These are phyloP conservation scores for Dryococelus australis DNA, from an alignment of 2,888 invertebrate genomes.

Conservation along the genomic window DNA sequence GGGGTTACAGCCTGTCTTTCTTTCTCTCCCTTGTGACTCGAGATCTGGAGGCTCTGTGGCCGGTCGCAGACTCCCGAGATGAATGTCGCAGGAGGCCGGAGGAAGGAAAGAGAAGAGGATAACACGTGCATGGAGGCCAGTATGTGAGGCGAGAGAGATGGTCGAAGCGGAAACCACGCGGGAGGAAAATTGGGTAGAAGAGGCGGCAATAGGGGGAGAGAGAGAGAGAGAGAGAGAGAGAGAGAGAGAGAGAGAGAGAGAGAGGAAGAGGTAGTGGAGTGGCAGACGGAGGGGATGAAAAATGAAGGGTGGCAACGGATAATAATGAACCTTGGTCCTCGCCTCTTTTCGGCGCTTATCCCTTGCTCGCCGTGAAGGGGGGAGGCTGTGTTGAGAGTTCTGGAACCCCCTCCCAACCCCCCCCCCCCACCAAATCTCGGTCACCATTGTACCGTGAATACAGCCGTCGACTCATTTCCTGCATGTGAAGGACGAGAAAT, in stretches of 20 bases:
- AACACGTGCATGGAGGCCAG: not conserved
- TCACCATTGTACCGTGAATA: no score
- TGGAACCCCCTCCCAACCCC: no score
- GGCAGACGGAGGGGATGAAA: not conserved
- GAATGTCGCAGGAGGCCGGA: constrained; percentile 22
- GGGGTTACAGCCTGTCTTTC: not conserved
- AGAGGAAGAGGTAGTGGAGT: not conserved
- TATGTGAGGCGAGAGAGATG: not conserved
- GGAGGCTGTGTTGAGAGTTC: no score
- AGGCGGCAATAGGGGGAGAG: constrained; percentile 43
- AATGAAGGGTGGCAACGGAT: not conserved
- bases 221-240: constrained; percentile 33
- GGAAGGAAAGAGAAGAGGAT: constrained; percentile 27
- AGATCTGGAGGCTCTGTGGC: constrained; percentile 29
- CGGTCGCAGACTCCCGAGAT: constrained; percentile 34
- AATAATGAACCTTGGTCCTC: no score
- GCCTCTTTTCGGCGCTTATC: no score
- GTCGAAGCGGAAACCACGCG: constrained; percentile 4
- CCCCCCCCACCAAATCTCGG: no score
- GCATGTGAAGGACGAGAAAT: no score
- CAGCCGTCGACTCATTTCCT: no score
- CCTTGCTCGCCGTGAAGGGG: no score
- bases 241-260: no score
- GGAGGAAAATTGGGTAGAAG: constrained; percentile 41
- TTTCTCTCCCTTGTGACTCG: not conserved